Conservation (phyloP, 2,113 vertebrate species). For the Petrocephalus zakoni region DNA sequence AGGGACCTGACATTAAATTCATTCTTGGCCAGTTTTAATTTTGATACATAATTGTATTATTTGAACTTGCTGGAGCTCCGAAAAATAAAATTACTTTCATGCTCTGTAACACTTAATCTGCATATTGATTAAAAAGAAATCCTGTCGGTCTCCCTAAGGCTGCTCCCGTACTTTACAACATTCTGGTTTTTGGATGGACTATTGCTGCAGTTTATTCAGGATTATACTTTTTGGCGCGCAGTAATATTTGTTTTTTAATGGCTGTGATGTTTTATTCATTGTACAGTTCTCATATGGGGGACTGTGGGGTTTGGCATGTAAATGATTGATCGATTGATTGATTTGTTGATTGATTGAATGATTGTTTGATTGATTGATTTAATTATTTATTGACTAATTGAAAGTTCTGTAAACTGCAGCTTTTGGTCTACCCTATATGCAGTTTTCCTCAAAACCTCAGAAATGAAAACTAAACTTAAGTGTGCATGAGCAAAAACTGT, state of each 20-base stretch:
- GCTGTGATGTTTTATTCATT: conserved; percentile 35
- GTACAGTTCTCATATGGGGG: not conserved
- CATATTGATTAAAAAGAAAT: conserved; percentile 38
- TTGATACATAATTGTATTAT: conserved; percentile 19
- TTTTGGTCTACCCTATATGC: not conserved
- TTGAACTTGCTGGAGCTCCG: conserved; percentile 26
- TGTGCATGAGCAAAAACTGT: not conserved
- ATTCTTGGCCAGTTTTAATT: not conserved
- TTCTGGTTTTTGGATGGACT: not conserved
- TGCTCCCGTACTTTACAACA: conserved; percentile 7
- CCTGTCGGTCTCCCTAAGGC: conserved; percentile 18
- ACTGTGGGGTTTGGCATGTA: not conserved
- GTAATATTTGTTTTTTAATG: conserved; percentile 24
- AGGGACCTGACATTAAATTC: not conserved
- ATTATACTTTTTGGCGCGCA: not conserved
- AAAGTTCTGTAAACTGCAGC: not conserved
- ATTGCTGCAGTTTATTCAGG: conserved; percentile 6
- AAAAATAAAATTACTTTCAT: conserved; percentile 34
- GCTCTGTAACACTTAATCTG: conserved; percentile 32
- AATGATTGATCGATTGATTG: not conserved
- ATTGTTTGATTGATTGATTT: not conserved
- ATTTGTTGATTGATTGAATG: not conserved
- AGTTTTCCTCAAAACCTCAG: not conserved
- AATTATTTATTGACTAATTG: too few species aligned
- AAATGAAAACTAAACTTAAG: not conserved